Evolutionary conservation across 2,888 invertebrate species (phyloP).

Genomic region (Abrostola tripartita): DNA sequence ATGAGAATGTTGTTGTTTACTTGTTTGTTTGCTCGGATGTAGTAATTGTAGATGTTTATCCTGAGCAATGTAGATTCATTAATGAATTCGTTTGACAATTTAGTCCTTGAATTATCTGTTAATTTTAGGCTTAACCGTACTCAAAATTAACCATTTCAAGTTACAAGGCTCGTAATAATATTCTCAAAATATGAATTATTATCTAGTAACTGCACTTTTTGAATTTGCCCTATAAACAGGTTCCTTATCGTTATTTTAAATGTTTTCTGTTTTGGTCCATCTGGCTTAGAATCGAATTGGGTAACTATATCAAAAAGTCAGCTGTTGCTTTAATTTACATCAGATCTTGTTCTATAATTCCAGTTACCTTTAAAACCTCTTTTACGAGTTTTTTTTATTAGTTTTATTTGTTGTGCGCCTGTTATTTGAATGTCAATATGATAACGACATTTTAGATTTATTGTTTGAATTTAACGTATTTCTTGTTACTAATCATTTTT

Average conservation of each 20-base stretch:
- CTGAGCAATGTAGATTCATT: not conserved
- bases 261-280: not conserved
- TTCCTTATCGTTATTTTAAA: no score
- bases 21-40: not conserved
- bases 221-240: no score
- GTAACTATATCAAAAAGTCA: slow-evolving; percentile 7
- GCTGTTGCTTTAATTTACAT: slow-evolving; percentile 10
- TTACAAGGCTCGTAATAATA: no score
- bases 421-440: slow-evolving; percentile 42
- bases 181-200: no score
- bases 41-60: not conserved
- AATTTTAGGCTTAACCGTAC: no score
- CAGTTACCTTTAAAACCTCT: slow-evolving; percentile 14
- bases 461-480: slow-evolving; percentile 39
- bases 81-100: no score
- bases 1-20: slow-evolving; percentile 1
- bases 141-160: no score
- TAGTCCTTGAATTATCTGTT: no score
- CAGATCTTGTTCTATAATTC: slow-evolving; percentile 22
- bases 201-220: no score
- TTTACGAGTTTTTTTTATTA: slow-evolving; percentile 13
- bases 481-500: slow-evolving; percentile 33
- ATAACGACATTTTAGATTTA: slow-evolving; percentile 51
- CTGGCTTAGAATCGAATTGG: not conserved
- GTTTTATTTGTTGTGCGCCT: slow-evolving; percentile 23